These are phyloP conservation scores for Steinernema scapterisci DNA, from an alignment of 2,888 invertebrate species.

Conservation along the genomic window DNA sequence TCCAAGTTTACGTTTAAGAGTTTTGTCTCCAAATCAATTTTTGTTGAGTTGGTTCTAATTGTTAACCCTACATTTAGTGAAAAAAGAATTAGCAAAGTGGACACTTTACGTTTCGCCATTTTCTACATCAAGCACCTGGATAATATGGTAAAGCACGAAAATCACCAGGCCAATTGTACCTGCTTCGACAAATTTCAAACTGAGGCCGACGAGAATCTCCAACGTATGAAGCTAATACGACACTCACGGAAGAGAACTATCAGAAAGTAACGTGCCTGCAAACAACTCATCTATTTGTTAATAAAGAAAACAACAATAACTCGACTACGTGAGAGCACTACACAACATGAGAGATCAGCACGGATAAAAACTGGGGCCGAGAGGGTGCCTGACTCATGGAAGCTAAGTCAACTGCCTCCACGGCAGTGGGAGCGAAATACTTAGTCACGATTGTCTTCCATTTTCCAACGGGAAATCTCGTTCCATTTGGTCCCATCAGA, in stretches of 20 bases:
- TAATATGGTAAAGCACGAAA: constrained; percentile 48
- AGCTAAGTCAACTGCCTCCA: neutral
- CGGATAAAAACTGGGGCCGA: neutral
- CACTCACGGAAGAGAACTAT: neutral
- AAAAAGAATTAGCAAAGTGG: constrained; percentile 68
- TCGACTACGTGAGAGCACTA: neutral
- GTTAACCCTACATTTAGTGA: constrained; percentile 58
- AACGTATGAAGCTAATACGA: neutral
- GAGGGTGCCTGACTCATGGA: neutral
- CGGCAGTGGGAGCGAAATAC: neutral
- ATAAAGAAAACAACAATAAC: too few species aligned
- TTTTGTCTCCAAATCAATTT: too few species aligned
- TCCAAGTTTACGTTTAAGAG: too few species aligned
- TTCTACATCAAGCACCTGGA: constrained; percentile 67
- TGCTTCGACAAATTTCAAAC: constrained; percentile 42
- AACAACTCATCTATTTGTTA: too few species aligned
- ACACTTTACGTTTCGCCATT: constrained; percentile 68
- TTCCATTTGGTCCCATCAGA: neutral
- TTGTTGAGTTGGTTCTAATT: too few species aligned
- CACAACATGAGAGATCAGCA: neutral
- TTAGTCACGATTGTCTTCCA: neutral
- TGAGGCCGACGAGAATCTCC: neutral
- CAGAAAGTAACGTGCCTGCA: neutral
- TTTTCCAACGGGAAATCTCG: neutral
- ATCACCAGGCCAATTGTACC: constrained; percentile 41